Percentiles rank a stretch among this genome's conserved stretches.
These are phyloP conservation scores for Hystrix brachyura DNA, from an alignment of 2,113 vertebrate species.

Conservation along the genomic window DNA sequence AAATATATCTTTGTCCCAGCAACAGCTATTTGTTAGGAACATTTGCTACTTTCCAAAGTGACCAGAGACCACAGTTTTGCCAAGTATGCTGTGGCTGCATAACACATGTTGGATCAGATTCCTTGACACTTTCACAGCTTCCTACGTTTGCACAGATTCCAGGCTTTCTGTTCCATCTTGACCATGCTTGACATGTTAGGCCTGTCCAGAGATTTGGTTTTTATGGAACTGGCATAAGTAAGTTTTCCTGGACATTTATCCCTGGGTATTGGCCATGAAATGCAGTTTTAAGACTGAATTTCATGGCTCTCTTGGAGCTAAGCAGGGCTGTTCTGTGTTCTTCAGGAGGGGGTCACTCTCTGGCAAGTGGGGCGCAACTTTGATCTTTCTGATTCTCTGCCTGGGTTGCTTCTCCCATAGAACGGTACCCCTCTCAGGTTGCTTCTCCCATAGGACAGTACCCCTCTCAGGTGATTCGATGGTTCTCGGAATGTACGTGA, in stretches of 20 bases:
- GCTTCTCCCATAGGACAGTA: too few relatives aligned
- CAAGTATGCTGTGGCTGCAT: background rate
- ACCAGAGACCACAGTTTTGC: background rate
- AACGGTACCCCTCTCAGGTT: too few relatives aligned
- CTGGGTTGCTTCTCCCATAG: background rate
- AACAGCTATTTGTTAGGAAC: background rate
- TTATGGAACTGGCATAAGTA: background rate
- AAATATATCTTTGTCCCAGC: background rate
- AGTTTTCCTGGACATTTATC: background rate
- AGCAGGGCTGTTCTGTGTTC: background rate
- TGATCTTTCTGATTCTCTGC: background rate
- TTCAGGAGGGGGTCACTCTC: too few relatives aligned
- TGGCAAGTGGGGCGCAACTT: background rate
- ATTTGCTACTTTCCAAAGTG: background rate
- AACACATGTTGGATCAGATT: too few relatives aligned
- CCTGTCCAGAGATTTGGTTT: background rate
- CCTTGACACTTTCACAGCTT: background rate
- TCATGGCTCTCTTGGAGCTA: too few relatives aligned
- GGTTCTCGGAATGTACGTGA: background rate
- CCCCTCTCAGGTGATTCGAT: too few relatives aligned
- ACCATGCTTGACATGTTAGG: accelerated
- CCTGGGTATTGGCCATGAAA: background rate
- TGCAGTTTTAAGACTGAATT: background rate
- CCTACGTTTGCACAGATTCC: background rate
- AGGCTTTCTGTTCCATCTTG: background rate